A percentile compares a stretch with the other conserved stretches of the same genome.
These are phyloP conservation scores for Proterorhinus semilunaris DNA, from an alignment of 2,113 vertebrate genomes.

Conservation along the genomic window DNA sequence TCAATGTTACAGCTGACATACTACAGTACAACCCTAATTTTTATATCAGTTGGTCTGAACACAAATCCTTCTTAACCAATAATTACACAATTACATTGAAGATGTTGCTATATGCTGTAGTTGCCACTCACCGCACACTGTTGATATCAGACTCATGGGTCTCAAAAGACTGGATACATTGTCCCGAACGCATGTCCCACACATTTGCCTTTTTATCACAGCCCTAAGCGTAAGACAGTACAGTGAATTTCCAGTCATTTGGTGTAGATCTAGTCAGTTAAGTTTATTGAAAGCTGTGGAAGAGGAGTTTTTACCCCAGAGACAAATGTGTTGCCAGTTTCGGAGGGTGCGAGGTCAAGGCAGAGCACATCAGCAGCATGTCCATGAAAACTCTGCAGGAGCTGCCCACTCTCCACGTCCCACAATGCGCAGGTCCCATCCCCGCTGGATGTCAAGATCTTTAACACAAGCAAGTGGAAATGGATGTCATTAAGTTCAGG, in stretches of 20 bases:
- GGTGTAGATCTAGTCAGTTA: not conserved
- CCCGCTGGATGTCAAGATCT: constrained; percentile 97
- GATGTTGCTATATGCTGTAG: not conserved
- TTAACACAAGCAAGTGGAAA: constrained; percentile 25
- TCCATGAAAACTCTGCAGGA: constrained; percentile 98
- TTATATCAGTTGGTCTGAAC: no score
- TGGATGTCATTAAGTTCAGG: not conserved
- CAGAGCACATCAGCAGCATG: constrained; percentile 97
- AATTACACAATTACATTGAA: not conserved
- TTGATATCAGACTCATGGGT: constrained; percentile 98
- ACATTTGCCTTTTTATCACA: constrained; percentile 99
- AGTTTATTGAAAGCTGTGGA: not conserved
- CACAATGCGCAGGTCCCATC: constrained; percentile 96
- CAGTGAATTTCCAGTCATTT: not conserved
- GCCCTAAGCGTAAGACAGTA: constrained; percentile 74
- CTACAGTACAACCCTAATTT: no score
- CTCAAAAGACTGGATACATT: constrained; percentile 97
- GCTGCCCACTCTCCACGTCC: constrained; percentile 99
- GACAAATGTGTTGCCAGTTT: constrained; percentile 97
- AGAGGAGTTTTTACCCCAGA: constrained; percentile 85
- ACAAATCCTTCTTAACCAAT: no score
- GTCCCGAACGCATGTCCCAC: constrained; percentile 98
- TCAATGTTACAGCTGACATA: no score
- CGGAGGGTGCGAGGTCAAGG: constrained; percentile 93
- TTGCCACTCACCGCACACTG: constrained; percentile 88